Percentiles rank a stretch among this genome's conserved stretches.
Conservation (phyloP, 2,888 invertebrate genomes). For the Lobophora halterata region DNA sequence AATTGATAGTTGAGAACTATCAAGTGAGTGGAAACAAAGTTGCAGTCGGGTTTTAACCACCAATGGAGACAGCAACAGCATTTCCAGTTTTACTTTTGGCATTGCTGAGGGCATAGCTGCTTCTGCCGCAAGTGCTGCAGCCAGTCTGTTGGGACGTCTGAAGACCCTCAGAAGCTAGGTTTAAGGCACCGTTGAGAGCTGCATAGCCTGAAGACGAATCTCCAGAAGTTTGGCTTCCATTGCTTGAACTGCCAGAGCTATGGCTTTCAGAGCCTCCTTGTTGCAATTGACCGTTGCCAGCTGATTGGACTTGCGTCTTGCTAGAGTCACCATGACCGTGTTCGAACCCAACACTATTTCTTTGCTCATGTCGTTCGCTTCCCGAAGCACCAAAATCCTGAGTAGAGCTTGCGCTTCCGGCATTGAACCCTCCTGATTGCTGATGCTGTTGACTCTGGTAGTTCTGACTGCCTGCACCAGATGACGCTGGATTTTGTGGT, state of each 20-base stretch:
- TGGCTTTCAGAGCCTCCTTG: conserved; percentile 8
- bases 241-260: conserved; percentile 12
- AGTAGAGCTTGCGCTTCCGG: conserved; percentile 15
- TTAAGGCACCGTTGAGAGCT: conserved; percentile 29
- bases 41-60: no score
- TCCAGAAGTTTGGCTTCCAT: conserved; percentile 12
- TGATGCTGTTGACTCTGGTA: background rate
- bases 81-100: conserved; percentile 64
- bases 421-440: background rate
- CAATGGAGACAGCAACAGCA: conserved; percentile 66
- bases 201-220: conserved; percentile 7
- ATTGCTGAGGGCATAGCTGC: conserved; percentile 64
- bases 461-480: background rate
- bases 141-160: conserved; percentile 23
- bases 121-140: conserved; percentile 57
- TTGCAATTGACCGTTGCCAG: conserved; percentile 16
- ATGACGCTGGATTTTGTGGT: conserved; percentile 5
- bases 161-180: conserved; percentile 30
- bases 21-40: no score
- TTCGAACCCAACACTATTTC: conserved; percentile 4
- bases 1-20: no score
- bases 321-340: conserved; percentile 8
- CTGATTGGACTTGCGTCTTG: conserved; percentile 13
- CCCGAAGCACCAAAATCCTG: conserved; percentile 18
- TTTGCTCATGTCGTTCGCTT: conserved; percentile 12